These are phyloP conservation scores for Dipodomys merriami DNA, from an alignment of 2,113 vertebrate species.

Conservation along the genomic window DNA sequence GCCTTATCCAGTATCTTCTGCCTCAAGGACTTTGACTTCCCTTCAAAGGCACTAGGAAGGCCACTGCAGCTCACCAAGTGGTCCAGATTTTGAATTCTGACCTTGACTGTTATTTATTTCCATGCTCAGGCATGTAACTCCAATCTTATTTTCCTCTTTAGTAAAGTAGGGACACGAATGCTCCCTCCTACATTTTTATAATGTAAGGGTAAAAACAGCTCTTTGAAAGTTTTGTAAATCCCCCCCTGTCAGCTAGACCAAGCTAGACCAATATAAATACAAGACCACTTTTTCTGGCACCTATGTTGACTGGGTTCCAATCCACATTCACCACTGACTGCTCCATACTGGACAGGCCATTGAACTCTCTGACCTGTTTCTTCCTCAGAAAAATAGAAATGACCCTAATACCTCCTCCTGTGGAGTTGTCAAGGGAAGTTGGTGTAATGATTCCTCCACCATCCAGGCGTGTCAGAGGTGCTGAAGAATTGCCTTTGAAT, in stretches of 20 bases:
- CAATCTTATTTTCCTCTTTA: neutral
- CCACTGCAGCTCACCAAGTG: neutral
- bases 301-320: neutral
- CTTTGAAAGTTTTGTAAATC: neutral
- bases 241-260: neutral
- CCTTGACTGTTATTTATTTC: neutral
- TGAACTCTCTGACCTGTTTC: neutral
- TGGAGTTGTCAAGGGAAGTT: neutral
- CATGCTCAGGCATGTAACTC: neutral
- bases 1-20: neutral
- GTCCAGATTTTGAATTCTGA: neutral
- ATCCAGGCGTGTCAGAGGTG: neutral
- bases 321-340: rapidly evolving
- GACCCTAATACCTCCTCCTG: neutral
- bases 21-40: neutral
- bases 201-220: neutral
- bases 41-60: neutral
- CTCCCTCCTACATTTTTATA: neutral
- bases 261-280: neutral
- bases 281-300: neutral
- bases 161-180: neutral
- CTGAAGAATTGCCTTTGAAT: neutral
- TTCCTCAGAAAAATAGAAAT: neutral
- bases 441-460: neutral
- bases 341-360: neutral